Evolutionary conservation across 2,797 vertebrate species (phyloP), one percentile per base, ranked within the genome.

Genomic region (Astyanax mexicanus): DNA sequence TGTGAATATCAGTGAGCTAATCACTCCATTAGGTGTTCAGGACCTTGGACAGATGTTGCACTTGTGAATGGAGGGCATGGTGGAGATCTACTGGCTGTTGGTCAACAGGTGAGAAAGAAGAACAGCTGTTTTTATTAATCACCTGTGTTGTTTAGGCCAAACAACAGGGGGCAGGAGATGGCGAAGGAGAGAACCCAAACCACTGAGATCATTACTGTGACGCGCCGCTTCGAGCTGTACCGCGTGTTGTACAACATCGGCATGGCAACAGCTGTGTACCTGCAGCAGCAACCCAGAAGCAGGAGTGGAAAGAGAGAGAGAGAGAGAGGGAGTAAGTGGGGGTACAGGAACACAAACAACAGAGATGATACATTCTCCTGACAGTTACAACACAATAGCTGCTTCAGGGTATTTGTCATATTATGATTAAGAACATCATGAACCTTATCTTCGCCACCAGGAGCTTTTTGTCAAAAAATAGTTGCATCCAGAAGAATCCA

Each of bases 181-280:
- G 97, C 96, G n/a, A 99, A 98, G 0, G 98, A 99, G 75, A 99
- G 92, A 47, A 96, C 96, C 98, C 98, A 99, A 80, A 99, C 98
- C 73, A 98, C 94, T 0, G 96, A 90, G 6, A 99, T 99, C 98
- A 99, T 99, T 68, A 97, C 84, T 0, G 97, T 98, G 83, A 99
- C 97, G 7, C 98, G 90, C 85, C 97, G 95, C 87, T 93, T 96
- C 64, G 98, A 99, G 88, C 98, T 99, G 91, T 99, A 99, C 79
- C 97, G 95, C 0, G 97, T 98, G 74, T 99, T 99, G 83, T 99
- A 99, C 74, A 99, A 90, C 97, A 99, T 98, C 0, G 98, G 98
- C 97, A 99, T 97, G 23, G 97, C 97, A 83, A 99, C 98, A 0
- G 98, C 98, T 0, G 97, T 99, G 87, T 99, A 99, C 86, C 98